Evolutionary conservation across 92 coral and sea anemone species (phyloP).

Genomic region (Porites lobata): DNA sequence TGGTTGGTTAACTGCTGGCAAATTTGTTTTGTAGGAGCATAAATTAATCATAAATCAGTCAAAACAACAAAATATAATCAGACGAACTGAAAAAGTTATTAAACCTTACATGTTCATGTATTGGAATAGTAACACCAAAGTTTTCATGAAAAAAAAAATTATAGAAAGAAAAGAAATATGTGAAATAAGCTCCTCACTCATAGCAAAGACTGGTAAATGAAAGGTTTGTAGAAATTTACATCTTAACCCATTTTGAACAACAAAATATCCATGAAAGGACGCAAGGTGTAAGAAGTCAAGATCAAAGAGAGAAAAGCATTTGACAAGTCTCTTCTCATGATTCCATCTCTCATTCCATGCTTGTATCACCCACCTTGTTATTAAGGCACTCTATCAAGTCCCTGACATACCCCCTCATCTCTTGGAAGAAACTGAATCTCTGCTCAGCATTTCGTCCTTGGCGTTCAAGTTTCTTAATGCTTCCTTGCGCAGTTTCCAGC

Average conservation of each 20-base stretch:
- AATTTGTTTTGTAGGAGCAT: too few species aligned
- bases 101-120: background rate
- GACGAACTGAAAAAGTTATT: background rate
- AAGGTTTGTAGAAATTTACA: too few species aligned
- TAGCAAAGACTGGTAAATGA: too few species aligned
- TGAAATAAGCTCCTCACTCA: too few species aligned
- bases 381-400: conserved; percentile 99
- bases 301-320: too few species aligned
- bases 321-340: background rate
- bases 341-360: conserved; percentile 38
- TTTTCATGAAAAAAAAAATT: background rate
- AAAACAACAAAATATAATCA: too few species aligned
- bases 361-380: conserved; percentile 99
- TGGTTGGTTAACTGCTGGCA: too few species aligned
- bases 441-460: conserved; percentile 90
- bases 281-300: too few species aligned
- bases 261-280: too few species aligned
- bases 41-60: too few species aligned
- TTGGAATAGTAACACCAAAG: background rate
- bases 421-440: conserved; percentile 95
- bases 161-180: background rate
- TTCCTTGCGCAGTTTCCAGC: conserved; percentile 82
- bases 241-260: too few species aligned
- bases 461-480: conserved; percentile 76
- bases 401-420: conserved; percentile 99